Percentiles rank a stretch among this genome's conserved stretches.
phyloP scores from a whole-genome alignment of 2,888 invertebrate species.

The Muscina levida region DNA sequence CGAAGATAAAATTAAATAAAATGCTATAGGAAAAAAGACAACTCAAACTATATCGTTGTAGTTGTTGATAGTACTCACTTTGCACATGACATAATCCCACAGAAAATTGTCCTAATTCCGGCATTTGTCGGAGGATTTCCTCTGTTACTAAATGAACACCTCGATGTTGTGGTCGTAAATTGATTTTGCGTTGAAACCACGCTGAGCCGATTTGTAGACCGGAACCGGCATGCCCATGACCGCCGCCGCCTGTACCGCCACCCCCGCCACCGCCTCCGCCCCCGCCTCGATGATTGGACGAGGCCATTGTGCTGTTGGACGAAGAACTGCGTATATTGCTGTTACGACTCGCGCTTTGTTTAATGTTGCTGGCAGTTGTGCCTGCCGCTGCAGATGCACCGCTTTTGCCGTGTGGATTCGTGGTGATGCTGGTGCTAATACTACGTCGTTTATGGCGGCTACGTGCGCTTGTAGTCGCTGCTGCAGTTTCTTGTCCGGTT shows the following conservation, averaged over 20 bases:
- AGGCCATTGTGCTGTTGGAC: conserved; percentile 81
- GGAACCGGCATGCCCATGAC: conserved; percentile 79
- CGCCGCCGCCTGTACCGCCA: conserved; percentile 69
- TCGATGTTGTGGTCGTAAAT: conserved; percentile 96
- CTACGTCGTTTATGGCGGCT: conserved; percentile 67
- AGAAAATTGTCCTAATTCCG: conserved; percentile 95
- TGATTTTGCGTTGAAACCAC: conserved; percentile 99
- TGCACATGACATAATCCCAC: conserved; percentile 98
- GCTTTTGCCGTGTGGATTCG: conserved; percentile 69
- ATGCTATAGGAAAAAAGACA: too few relatives aligned
- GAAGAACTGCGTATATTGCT: conserved; percentile 80
- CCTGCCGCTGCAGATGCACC: conserved; percentile 72
- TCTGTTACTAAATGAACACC: conserved; percentile 98
- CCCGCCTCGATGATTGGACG: conserved; percentile 79
- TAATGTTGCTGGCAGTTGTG: conserved; percentile 72
- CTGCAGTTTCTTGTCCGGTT: conserved; percentile 43
- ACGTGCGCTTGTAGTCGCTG: conserved; percentile 59
- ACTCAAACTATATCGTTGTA: too few relatives aligned
- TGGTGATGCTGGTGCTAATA: conserved; percentile 67
- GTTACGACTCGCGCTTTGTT: conserved; percentile 78
- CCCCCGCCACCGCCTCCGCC: conserved; percentile 70
- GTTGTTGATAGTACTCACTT: conserved; percentile 86
- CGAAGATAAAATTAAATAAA: too few relatives aligned
- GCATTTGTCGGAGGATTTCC: conserved; percentile 96
- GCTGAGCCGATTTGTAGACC: conserved; percentile 97